A percentile compares a stretch with the other conserved stretches of the same genome.
These are phyloP conservation scores for Cheilosia scutellata DNA, from an alignment of 2,888 invertebrate species.

Conservation along the genomic window DNA sequence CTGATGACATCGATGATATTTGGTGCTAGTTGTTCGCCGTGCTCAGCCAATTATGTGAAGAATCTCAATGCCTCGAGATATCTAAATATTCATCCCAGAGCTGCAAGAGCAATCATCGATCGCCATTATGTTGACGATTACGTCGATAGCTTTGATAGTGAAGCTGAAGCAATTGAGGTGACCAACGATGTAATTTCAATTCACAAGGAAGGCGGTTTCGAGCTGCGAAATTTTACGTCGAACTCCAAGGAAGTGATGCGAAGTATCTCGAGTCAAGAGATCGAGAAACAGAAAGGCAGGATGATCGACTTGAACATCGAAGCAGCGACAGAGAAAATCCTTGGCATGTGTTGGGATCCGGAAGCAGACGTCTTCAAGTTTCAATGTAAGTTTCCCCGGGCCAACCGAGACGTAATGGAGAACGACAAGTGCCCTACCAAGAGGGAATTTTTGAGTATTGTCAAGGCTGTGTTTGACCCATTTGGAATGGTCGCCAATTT, in stretches of 20 bases:
- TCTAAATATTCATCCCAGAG: constrained; percentile 35
- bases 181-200: constrained; percentile 21
- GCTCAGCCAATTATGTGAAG: constrained; percentile 12
- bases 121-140: neutral
- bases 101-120: constrained; percentile 46
- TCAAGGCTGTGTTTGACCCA: constrained; percentile 71
- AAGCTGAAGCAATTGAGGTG: constrained; percentile 63
- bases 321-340: constrained; percentile 50
- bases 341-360: constrained; percentile 64
- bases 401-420: constrained; percentile 30
- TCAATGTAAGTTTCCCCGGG: constrained; percentile 51
- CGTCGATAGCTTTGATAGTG: constrained; percentile 7
- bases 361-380: constrained; percentile 48
- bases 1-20: constrained; percentile 72
- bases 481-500: constrained; percentile 45
- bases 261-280: constrained; percentile 8
- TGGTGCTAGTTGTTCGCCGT: neutral
- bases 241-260: constrained; percentile 29
- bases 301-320: constrained; percentile 25
- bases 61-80: constrained; percentile 34
- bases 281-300: neutral
- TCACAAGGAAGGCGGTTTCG: constrained; percentile 12
- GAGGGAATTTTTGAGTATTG: constrained; percentile 62
- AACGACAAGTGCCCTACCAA: constrained; percentile 59
- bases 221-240: constrained; percentile 30